Percentiles rank a stretch among this genome's conserved stretches.
Evolutionary conservation across 2,888 invertebrate genomes (phyloP).

Genomic region (Epirrhoe alternata): DNA sequence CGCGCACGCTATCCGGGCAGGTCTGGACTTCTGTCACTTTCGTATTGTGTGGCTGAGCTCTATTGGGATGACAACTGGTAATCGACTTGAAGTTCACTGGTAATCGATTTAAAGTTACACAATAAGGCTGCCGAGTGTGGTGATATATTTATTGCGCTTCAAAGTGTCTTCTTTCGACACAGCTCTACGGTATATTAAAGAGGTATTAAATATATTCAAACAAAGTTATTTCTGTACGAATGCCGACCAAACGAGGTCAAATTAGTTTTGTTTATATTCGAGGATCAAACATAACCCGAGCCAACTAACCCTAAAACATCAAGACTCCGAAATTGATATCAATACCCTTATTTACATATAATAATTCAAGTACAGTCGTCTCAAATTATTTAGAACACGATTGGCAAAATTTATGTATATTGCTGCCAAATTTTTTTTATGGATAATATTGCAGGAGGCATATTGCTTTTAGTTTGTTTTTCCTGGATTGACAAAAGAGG

Average conservation of each 20-base stretch:
- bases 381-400: not conserved
- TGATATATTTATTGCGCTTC: not conserved
- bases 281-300: slow-evolving; percentile 6
- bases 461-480: too few relatives aligned
- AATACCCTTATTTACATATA: slow-evolving; percentile 11
- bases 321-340: slow-evolving; percentile 8
- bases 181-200: not conserved
- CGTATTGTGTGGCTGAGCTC: too few relatives aligned
- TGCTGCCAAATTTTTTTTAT: too few relatives aligned
- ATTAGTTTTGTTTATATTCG: slow-evolving; percentile 5
- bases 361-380: not conserved
- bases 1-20: too few relatives aligned
- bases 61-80: too few relatives aligned
- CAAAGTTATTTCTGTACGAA: not conserved
- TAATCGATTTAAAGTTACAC: too few relatives aligned
- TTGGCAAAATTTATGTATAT: too few relatives aligned
- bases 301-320: slow-evolving; percentile 4
- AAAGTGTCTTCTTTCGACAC: not conserved
- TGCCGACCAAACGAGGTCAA: not conserved
- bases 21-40: too few relatives aligned
- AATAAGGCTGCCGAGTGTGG: too few relatives aligned
- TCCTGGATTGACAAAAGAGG: too few relatives aligned
- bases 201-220: not conserved
- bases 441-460: too few relatives aligned
- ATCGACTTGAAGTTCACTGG: too few relatives aligned